Percentiles rank a stretch among this genome's conserved stretches.
Conservation (phyloP, 2,113 vertebrate genomes). For the Struthio camelus region DNA sequence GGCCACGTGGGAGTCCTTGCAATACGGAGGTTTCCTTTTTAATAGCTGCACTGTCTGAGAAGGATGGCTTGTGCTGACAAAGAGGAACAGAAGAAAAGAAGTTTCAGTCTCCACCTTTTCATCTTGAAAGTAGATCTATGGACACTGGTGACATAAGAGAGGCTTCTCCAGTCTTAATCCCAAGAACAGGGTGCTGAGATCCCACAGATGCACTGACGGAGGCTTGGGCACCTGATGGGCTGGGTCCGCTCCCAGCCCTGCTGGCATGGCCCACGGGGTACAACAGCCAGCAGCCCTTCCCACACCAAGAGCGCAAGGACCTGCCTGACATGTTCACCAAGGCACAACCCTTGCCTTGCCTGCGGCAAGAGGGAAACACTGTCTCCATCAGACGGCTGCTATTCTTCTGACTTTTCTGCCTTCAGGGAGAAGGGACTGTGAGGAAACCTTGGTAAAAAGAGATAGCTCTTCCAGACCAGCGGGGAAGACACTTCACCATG, state of each 20-base stretch:
- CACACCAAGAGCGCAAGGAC: not conserved
- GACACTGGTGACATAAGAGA: not conserved
- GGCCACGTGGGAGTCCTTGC: not conserved
- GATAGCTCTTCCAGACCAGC: not conserved
- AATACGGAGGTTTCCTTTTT: not conserved
- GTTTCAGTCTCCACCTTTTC: not conserved
- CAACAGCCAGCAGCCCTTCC: not conserved
- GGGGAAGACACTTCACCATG: not conserved
- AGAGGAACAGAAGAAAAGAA: not conserved
- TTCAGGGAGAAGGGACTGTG: not conserved
- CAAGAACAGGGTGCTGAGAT: not conserved
- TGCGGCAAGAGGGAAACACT: fast-evolving
- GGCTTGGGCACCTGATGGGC: not conserved
- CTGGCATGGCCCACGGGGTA: not conserved
- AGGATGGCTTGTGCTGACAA: not conserved
- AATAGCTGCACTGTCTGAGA: not conserved
- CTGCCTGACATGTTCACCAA: not conserved
- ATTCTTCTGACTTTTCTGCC: not conserved
- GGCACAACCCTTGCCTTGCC: not conserved
- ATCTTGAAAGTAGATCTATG: not conserved
- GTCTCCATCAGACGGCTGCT: not conserved
- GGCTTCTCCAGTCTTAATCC: no score
- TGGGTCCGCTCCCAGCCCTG: not conserved
- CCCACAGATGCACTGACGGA: not conserved
- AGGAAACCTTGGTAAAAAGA: not conserved